Conservation (phyloP, 2,113 vertebrate species). For the Tetrao urogallus region DNA sequence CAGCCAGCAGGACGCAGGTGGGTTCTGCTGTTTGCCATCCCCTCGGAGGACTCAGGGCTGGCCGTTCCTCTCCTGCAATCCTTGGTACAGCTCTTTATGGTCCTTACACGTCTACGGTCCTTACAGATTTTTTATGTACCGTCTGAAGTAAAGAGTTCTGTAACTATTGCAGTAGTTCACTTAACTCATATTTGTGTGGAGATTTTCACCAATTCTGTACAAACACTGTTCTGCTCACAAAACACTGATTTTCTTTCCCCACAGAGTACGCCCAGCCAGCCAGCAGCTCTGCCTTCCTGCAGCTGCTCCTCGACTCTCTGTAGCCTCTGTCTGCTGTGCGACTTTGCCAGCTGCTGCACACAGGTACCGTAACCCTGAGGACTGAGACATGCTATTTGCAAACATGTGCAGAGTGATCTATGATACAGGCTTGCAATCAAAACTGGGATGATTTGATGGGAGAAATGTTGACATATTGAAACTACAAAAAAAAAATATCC, state of each 20-base stretch:
- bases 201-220: neutral
- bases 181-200: accelerated
- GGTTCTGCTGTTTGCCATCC: neutral
- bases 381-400: neutral
- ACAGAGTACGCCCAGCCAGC: slow-evolving; percentile 43
- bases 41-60: too few species aligned
- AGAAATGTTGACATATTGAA: neutral
- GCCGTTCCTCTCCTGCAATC: too few species aligned
- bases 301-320: slow-evolving; percentile 68
- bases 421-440: neutral
- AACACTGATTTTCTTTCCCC: neutral
- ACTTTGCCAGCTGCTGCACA: neutral
- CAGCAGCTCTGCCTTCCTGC: slow-evolving; percentile 74
- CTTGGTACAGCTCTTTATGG: too few species aligned
- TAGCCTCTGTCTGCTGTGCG: neutral
- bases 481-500: neutral
- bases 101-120: too few species aligned
- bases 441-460: neutral
- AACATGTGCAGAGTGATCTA: neutral
- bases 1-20: neutral
- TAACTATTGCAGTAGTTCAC: neutral
- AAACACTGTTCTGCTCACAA: neutral
- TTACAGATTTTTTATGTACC: too few species aligned
- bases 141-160: neutral
- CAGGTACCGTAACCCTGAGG: neutral